These are phyloP conservation scores for Narcine bancroftii DNA, from an alignment of 2,113 vertebrate genomes.

Conservation along the genomic window DNA sequence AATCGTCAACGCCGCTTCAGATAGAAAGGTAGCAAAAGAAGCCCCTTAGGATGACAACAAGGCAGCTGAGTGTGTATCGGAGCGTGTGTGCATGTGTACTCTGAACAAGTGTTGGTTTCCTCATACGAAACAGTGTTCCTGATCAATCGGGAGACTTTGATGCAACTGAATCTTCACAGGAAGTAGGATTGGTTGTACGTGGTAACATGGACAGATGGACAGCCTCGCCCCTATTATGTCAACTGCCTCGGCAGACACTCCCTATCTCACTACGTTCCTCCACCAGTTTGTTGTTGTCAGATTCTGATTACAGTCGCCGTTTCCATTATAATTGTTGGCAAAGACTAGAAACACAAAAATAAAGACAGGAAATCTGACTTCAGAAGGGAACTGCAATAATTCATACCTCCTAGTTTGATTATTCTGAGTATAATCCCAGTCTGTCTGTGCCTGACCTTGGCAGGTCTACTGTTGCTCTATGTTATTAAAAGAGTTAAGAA, in stretches of 20 bases:
- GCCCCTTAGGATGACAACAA: neutral
- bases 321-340: too few relatives aligned
- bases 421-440: too few relatives aligned
- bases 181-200: neutral
- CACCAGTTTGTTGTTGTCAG: too few relatives aligned
- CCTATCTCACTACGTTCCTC: too few relatives aligned
- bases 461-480: neutral
- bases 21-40: conserved; percentile 73
- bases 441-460: neutral
- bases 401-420: neutral
- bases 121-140: neutral
- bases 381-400: neutral
- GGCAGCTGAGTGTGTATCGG: neutral
- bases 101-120: neutral
- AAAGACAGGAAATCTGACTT: neutral
- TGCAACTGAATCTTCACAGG: neutral
- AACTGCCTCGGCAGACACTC: too few relatives aligned
- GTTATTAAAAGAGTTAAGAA: neutral
- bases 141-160: neutral
- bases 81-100: neutral
- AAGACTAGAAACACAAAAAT: too few relatives aligned
- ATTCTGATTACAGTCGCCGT: too few relatives aligned
- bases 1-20: conserved; percentile 85
- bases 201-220: neutral
- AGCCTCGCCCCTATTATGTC: too few relatives aligned